A percentile compares a stretch with the other conserved stretches of the same genome.
These are phyloP conservation scores for Neolamprologus multifasciatus DNA, from an alignment of 2,797 vertebrate genomes.

Conservation along the genomic window DNA sequence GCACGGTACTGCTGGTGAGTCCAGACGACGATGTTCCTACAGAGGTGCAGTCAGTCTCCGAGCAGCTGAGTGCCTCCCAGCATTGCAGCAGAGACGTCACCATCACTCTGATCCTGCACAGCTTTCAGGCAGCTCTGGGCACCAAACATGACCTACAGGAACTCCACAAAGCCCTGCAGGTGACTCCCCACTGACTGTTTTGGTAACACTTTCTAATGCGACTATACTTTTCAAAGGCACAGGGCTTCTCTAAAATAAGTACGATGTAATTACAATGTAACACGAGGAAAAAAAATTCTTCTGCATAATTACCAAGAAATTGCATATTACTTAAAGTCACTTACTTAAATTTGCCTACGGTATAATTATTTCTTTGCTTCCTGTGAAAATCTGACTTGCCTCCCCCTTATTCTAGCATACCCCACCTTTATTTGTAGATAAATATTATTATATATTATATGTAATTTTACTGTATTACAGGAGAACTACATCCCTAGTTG, in stretches of 20 bases:
- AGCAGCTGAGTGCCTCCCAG: slow-evolving; percentile 66
- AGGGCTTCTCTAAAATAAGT: background rate
- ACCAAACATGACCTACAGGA: slow-evolving; percentile 55
- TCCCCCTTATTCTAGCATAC: background rate
- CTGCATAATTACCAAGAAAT: background rate
- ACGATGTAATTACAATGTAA: background rate
- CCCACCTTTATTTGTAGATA: background rate
- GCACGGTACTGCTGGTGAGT: slow-evolving; percentile 83
- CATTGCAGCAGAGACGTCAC: slow-evolving; percentile 59
- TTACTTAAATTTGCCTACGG: background rate
- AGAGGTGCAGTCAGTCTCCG: slow-evolving; percentile 75
- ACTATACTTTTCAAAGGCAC: background rate
- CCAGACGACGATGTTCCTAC: slow-evolving; percentile 72
- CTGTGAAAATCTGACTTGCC: background rate
- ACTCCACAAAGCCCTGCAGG: slow-evolving; percentile 78
- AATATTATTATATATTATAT: background rate
- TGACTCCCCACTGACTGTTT: slow-evolving; percentile 30
- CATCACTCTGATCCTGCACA: slow-evolving; percentile 79
- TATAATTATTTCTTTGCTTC: background rate
- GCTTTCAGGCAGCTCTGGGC: slow-evolving; percentile 84
- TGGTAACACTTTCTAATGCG: background rate
- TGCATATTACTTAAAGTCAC: background rate
- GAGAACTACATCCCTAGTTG: background rate
- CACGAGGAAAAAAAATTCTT: fast-evolving
- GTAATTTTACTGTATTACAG: background rate